A percentile compares a stretch with the other conserved stretches of the same genome.
Conservation (phyloP, 2,888 invertebrate genomes). For the Polydrusus cervinus region DNA sequence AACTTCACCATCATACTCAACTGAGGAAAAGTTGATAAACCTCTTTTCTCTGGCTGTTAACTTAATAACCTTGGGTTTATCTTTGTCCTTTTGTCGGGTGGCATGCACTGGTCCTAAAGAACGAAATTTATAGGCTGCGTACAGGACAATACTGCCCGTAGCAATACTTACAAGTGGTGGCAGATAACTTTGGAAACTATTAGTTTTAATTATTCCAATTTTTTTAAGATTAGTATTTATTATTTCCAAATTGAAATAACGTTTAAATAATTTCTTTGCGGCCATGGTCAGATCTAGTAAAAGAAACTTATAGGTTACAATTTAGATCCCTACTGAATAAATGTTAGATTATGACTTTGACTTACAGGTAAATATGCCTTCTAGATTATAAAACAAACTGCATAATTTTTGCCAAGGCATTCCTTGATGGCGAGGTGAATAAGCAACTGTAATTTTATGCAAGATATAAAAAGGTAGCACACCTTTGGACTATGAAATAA, state of each 20-base stretch:
- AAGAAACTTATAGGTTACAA: not conserved
- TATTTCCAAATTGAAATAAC: conserved; percentile 43
- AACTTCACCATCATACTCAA: conserved; percentile 93
- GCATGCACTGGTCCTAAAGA: conserved; percentile 72
- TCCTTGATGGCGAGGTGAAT: no score
- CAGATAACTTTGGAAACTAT: conserved; percentile 48
- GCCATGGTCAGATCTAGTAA: conserved; percentile 37
- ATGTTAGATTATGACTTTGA: not conserved
- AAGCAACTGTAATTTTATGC: no score
- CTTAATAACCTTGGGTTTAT: conserved; percentile 73
- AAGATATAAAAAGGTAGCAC: no score
- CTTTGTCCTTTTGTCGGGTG: conserved; percentile 71
- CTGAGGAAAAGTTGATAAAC: conserved; percentile 96
- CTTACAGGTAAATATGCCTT: no score
- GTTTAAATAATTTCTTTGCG: conserved; percentile 50
- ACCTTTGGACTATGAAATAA: no score
- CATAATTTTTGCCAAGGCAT: not conserved
- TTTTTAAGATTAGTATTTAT: conserved; percentile 26
- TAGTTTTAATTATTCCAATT: conserved; percentile 1
- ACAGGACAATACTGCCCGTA: conserved; percentile 71
- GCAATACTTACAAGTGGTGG: conserved; percentile 61
- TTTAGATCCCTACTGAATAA: not conserved
- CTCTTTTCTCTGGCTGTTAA: conserved; percentile 91
- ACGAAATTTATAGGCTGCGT: conserved; percentile 70
- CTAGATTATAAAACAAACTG: not conserved